A percentile compares a stretch with the other conserved stretches of the same genome.
These are phyloP conservation scores for Ctenoplectra terminalis DNA, from an alignment of 1,140 invertebrate genomes.

Conservation along the genomic window DNA sequence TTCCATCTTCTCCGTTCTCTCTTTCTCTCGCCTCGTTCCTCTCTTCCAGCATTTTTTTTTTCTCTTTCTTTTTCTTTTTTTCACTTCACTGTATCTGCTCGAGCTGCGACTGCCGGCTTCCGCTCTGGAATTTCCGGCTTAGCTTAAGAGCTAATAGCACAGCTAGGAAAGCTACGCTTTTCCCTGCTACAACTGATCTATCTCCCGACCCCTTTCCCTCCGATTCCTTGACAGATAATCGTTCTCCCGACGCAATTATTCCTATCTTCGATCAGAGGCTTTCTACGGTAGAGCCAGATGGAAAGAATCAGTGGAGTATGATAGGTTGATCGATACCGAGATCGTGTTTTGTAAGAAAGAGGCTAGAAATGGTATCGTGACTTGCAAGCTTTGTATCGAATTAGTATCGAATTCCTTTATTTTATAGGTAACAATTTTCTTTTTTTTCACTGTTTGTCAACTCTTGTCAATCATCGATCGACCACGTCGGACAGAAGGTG, in stretches of 20 bases:
- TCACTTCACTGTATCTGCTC: constrained; percentile 23
- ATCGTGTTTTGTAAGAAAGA: no score
- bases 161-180: constrained; percentile 49
- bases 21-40: neutral
- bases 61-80: no score
- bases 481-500: no score
- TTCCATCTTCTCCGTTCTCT: neutral
- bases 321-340: neutral
- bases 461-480: no score
- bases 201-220: neutral
- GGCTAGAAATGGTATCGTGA: no score
- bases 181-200: constrained; percentile 46
- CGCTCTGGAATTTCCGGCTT: constrained; percentile 75
- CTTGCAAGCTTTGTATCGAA: no score
- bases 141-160: constrained; percentile 76
- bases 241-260: constrained; percentile 43
- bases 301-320: neutral
- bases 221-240: constrained; percentile 48
- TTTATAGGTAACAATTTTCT: no score
- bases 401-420: no score
- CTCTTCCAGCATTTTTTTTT: neutral
- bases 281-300: neutral
- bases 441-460: no score
- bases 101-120: constrained; percentile 59
- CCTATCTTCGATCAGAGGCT: constrained; percentile 33